Evolutionary conservation across 2,888 invertebrate genomes (phyloP).

Genomic region (Epirrhoe alternata): DNA sequence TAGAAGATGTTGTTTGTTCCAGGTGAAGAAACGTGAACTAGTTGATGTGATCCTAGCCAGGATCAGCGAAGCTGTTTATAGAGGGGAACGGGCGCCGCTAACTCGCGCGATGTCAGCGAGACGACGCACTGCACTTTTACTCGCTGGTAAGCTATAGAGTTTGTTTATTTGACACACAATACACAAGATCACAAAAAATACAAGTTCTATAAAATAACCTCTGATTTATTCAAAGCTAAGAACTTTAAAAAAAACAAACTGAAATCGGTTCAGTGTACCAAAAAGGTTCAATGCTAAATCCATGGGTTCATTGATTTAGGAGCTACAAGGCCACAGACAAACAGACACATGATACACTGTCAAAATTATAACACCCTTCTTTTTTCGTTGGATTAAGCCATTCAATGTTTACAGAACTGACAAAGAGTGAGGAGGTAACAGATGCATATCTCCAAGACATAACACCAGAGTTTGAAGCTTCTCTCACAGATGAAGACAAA

Average conservation of each 20-base stretch:
- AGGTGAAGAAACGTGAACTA: constrained; percentile 69
- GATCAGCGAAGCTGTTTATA: constrained; percentile 72
- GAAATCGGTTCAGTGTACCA: too few relatives aligned
- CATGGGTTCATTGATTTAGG: too few relatives aligned
- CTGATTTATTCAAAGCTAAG: too few relatives aligned
- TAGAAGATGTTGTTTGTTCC: not conserved
- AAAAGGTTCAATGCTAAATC: too few relatives aligned
- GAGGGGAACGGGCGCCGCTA: constrained; percentile 65
- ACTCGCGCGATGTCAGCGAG: constrained; percentile 66
- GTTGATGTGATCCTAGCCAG: constrained; percentile 69
- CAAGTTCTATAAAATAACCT: too few relatives aligned
- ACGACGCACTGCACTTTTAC: constrained; percentile 65
- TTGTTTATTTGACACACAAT: not conserved
- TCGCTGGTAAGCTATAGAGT: constrained; percentile 59
- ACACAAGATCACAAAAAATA: too few relatives aligned
- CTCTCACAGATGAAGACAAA: constrained; percentile 74
- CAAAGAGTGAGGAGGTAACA: constrained; percentile 75
- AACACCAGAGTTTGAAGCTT: constrained; percentile 77
- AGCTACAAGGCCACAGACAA: too few relatives aligned
- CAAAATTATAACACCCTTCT: not conserved
- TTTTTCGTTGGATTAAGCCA: not conserved
- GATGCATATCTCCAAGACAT: constrained; percentile 78
- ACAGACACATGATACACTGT: too few relatives aligned
- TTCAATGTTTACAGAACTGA: constrained; percentile 64
- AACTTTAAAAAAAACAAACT: too few relatives aligned